phyloP scores from a whole-genome alignment of 2,888 invertebrate genomes.

The Caenorhabditis uteleia region DNA sequence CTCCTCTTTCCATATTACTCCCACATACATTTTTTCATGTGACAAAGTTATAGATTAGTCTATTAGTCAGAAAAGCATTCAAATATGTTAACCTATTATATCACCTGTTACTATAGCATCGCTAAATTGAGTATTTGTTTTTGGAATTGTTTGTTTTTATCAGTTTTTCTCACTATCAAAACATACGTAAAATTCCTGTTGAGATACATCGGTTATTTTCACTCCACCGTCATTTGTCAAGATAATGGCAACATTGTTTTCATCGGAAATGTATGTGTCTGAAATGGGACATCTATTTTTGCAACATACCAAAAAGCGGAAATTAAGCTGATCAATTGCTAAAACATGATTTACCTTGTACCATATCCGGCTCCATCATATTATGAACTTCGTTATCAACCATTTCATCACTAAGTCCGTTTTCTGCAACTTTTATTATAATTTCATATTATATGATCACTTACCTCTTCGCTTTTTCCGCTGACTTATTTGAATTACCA shows the following conservation, averaged over 20 bases:
- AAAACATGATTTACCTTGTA: too few relatives aligned
- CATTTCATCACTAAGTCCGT: not conserved
- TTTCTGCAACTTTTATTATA: not conserved
- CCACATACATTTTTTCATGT: too few relatives aligned
- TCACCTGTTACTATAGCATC: too few relatives aligned
- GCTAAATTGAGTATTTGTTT: not conserved
- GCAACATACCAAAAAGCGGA: too few relatives aligned
- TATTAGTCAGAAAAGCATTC: too few relatives aligned
- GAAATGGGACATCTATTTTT: not conserved
- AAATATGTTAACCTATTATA: too few relatives aligned
- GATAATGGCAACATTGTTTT: slow-evolving; percentile 18
- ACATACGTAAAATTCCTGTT: slow-evolving; percentile 44
- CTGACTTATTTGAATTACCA: slow-evolving; percentile 32
- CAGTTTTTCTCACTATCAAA: not conserved
- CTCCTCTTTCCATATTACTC: too few relatives aligned
- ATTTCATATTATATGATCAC: not conserved
- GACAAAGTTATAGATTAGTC: too few relatives aligned
- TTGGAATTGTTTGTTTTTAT: too few relatives aligned
- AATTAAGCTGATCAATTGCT: too few relatives aligned
- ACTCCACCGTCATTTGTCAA: slow-evolving; percentile 49
- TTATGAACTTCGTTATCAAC: too few relatives aligned
- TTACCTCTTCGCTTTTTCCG: slow-evolving; percentile 14
- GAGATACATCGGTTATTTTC: slow-evolving; percentile 39
- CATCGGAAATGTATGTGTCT: not conserved
- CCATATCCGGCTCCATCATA: too few relatives aligned